A percentile compares a stretch with the other conserved stretches of the same genome.
These are phyloP conservation scores for Idaea aversata DNA, from an alignment of 2,888 invertebrate species.

Conservation along the genomic window DNA sequence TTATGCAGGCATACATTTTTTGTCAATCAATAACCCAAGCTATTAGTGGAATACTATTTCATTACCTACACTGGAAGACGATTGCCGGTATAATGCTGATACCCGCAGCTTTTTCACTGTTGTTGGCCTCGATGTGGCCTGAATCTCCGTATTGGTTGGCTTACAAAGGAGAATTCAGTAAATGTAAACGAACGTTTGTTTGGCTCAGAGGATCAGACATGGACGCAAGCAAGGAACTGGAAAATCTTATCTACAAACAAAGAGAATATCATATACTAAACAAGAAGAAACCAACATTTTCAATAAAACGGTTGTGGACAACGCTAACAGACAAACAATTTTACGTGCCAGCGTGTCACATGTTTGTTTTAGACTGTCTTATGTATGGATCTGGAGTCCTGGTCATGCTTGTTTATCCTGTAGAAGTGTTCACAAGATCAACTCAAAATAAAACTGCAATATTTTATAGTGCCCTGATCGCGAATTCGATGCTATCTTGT, in stretches of 20 bases:
- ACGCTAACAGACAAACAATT: constrained; percentile 16
- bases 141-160: constrained; percentile 36
- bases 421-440: constrained; percentile 11
- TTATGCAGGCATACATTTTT: constrained; percentile 20
- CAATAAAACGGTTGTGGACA: constrained; percentile 8
- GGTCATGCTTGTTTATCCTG: constrained; percentile 13
- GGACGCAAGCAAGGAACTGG: constrained; percentile 24
- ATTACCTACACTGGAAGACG: constrained; percentile 31
- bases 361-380: constrained; percentile 13
- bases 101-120: constrained; percentile 17
- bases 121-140: constrained; percentile 26
- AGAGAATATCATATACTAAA: constrained; percentile 9
- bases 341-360: constrained; percentile 13
- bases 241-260: constrained; percentile 23
- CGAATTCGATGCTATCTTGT: constrained; percentile 13
- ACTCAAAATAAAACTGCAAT: constrained; percentile 13
- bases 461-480: constrained; percentile 12
- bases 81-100: constrained; percentile 21
- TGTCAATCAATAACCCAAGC: constrained; percentile 27
- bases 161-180: constrained; percentile 27
- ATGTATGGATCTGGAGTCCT: constrained; percentile 15
- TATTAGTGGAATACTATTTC: constrained; percentile 19
- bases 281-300: not conserved
- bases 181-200: constrained; percentile 26
- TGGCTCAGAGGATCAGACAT: constrained; percentile 26